phyloP scores from a whole-genome alignment of 2,113 vertebrate genomes.

The Columbina picui region DNA sequence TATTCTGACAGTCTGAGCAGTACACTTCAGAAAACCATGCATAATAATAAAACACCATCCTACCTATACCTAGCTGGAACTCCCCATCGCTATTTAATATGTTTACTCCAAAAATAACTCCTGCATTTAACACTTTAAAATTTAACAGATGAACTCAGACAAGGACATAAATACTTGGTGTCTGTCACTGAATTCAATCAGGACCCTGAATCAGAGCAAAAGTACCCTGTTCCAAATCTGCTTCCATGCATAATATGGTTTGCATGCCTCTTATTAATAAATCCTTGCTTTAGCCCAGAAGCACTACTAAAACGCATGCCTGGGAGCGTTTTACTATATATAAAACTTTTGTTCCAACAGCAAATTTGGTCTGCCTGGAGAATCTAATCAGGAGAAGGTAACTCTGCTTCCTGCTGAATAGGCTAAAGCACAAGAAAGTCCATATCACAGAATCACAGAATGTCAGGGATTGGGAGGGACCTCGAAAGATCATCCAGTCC shows the following conservation, averaged over 20 bases:
- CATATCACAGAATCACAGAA: neutral
- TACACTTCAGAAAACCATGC: neutral
- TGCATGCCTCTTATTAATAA: slow-evolving; percentile 38
- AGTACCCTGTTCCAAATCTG: slow-evolving; percentile 1
- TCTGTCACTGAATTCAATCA: slow-evolving; percentile 32
- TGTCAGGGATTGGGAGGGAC: no score
- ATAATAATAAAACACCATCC: neutral
- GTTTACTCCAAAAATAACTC: neutral
- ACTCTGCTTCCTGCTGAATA: neutral
- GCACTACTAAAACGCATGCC: neutral
- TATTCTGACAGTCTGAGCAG: neutral
- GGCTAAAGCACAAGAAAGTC: neutral
- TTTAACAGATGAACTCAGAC: slow-evolving; percentile 41
- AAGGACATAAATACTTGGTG: slow-evolving; percentile 49
- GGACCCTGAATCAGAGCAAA: slow-evolving; percentile 17
- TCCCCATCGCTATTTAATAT: neutral
- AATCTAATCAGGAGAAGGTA: neutral
- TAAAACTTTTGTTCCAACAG: slow-evolving; percentile 8
- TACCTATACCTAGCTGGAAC: neutral
- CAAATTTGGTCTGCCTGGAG: slow-evolving; percentile 6
- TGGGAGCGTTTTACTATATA: slow-evolving; percentile 35
- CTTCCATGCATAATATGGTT: neutral
- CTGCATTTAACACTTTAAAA: slow-evolving; percentile 62
- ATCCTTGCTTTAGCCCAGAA: neutral
- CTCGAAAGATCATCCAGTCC: no score